These are phyloP conservation scores for Dermochelys coriacea DNA, from an alignment of 2,797 vertebrate genomes.

Conservation along the genomic window DNA sequence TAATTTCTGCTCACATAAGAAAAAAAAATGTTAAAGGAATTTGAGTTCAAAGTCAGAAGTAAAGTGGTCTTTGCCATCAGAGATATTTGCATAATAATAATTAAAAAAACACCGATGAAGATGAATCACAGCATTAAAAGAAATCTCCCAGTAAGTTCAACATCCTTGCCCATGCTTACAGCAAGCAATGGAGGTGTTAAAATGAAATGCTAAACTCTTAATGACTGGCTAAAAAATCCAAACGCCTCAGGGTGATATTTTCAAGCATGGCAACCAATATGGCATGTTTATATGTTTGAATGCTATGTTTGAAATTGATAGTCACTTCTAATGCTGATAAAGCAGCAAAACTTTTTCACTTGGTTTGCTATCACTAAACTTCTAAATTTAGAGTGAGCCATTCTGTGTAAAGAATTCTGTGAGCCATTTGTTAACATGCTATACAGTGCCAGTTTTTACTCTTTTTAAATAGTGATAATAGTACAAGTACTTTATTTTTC, in stretches of 20 bases:
- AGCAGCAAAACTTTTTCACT: conserved; percentile 2
- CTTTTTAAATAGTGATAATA: background rate
- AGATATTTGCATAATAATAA: conserved; percentile 52
- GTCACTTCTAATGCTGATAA: conserved; percentile 32
- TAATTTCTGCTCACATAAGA: conserved; percentile 18
- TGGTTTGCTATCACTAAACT: background rate
- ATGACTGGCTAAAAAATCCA: background rate
- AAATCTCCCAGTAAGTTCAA: conserved; percentile 55
- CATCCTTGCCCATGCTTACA: background rate
- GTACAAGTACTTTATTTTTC: background rate
- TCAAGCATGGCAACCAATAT: background rate
- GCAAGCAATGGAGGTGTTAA: conserved; percentile 48
- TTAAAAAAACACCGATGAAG: conserved; percentile 44
- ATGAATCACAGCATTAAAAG: conserved; percentile 28
- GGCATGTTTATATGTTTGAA: conserved; percentile 13
- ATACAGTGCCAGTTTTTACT: background rate
- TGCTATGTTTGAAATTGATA: conserved; percentile 44
- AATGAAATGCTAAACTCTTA: conserved; percentile 58
- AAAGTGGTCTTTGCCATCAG: conserved; percentile 46
- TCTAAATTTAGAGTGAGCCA: background rate
- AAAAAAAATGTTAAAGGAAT: conserved; percentile 23
- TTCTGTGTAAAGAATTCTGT: background rate
- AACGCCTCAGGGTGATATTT: background rate
- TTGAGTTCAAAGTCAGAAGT: conserved; percentile 3
- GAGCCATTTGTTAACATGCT: conserved; percentile 1